Evolutionary conservation across 1,140 invertebrate genomes (phyloP).

Genomic region (Hylyphantes graminicola): DNA sequence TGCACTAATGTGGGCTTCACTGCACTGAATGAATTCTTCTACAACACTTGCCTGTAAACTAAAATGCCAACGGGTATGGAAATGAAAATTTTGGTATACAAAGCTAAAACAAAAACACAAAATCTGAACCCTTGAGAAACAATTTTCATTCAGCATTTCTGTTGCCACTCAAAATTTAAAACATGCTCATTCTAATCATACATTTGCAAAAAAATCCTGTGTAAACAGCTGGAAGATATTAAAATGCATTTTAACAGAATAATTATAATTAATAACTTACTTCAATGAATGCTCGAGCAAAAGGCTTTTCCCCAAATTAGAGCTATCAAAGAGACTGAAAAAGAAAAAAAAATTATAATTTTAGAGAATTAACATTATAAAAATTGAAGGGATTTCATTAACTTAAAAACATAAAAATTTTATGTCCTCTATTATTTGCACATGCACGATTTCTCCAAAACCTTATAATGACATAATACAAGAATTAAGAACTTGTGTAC

Average conservation of each 20-base stretch:
- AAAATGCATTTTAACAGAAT: neutral
- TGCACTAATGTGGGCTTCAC: too few relatives aligned
- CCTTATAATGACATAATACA: too few relatives aligned
- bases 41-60: too few relatives aligned
- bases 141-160: neutral
- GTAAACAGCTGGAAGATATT: neutral
- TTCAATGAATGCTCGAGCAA: neutral
- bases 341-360: neutral
- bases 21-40: too few relatives aligned
- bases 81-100: too few relatives aligned
- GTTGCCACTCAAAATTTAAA: neutral
- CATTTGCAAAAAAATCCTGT: neutral
- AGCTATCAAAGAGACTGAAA: slow-evolving; percentile 24
- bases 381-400: neutral
- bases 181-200: neutral
- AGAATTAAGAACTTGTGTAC: too few relatives aligned
- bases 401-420: too few relatives aligned
- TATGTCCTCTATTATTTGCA: too few relatives aligned
- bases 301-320: neutral
- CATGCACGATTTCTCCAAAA: too few relatives aligned
- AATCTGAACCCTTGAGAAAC: too few relatives aligned
- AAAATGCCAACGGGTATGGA: too few relatives aligned
- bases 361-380: neutral
- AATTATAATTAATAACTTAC: slow-evolving; percentile 4
- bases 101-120: too few relatives aligned